Base-by-base conservation (phyloP, 1,140 invertebrate genomes). In the Panonychus citri region DNA sequence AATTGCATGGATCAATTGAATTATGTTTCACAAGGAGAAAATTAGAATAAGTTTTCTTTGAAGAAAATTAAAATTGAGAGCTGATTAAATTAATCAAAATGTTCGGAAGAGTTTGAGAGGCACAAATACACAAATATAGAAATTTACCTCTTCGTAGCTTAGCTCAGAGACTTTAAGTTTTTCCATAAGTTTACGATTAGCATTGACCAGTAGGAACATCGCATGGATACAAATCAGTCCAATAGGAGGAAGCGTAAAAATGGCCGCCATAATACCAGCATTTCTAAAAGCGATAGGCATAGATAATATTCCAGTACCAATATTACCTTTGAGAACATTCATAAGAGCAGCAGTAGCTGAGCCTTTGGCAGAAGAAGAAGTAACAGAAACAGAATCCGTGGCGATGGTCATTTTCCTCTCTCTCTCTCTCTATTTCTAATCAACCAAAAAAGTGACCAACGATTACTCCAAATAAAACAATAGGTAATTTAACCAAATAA, bases 301-400 rank as follows among this genome's bases (percentile, higher is more conserved):
- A n/a, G 86, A 85, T 51, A 91, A 66, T 46, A 91, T 83, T 10
- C 87, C 86, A 0, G 86, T 89, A 7, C 87, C 87, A 55, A 90
- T 75, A 64, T 85, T 87, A 25, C 82, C 82, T 64, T 87, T 87
- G 19, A 86, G 66, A 59, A 87, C 67, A 66, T 86, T 83, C 60
- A 85, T 77, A 58, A 86, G 70, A 0, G 83, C 54, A 13, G 40
- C 40, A 15, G 55, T 25, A 25, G 19, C 30, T 30, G 53, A 57
- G 5, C 53, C 53, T 40, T 53, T 46, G 30, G 12, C 30, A 34
- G 5, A 7, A 12, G n/a, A n/a, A n/a, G n/a, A n/a, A n/a, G n/a
- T n/a, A n/a, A n/a, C n/a, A n/a, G n/a, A n/a, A n/a, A n/a, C 12
- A 12, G 5, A 7, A 7, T 34, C 30, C 30, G 5, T 12, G 12